These are phyloP conservation scores for Trypoxylus dichotomus DNA, from an alignment of 1,140 invertebrate genomes.

Conservation along the genomic window DNA sequence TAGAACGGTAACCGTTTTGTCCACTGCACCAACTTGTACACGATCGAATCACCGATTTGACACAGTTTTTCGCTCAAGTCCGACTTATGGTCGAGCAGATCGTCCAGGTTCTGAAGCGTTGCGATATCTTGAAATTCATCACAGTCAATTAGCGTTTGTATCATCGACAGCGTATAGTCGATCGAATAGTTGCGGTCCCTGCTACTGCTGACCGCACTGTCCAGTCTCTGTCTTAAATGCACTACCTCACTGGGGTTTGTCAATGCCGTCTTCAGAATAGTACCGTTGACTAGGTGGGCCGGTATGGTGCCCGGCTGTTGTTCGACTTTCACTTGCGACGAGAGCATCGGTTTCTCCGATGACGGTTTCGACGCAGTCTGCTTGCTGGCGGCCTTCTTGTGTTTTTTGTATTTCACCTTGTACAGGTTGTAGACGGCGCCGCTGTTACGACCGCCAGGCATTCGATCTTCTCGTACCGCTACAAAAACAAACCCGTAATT, in stretches of 20 bases:
- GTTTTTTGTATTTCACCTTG: conserved; percentile 99
- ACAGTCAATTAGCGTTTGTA: conserved; percentile 88
- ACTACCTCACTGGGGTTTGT: conserved; percentile 92
- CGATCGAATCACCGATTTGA: conserved; percentile 94
- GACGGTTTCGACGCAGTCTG: conserved; percentile 55
- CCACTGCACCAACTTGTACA: conserved; percentile 97
- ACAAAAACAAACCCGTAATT: conserved; percentile 39
- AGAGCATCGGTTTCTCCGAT: conserved; percentile 57
- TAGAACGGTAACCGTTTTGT: conserved; percentile 97
- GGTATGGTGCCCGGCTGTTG: conserved; percentile 55
- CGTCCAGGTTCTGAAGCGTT: conserved; percentile 85
- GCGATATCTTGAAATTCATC: conserved; percentile 95
- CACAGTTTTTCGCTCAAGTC: conserved; percentile 90
- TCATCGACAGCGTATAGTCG: conserved; percentile 81
- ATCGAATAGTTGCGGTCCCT: conserved; percentile 79
- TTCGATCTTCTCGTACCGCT: conserved; percentile 98
- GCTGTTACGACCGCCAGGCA: conserved; percentile 97
- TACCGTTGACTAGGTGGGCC: conserved; percentile 82
- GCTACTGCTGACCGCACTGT: conserved; percentile 83
- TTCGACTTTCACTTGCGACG: conserved; percentile 55
- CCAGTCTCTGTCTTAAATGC: conserved; percentile 82
- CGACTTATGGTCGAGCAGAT: conserved; percentile 86
- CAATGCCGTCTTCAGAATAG: conserved; percentile 90
- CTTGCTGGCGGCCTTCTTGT: conserved; percentile 78
- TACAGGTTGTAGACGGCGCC: conserved; percentile 98